A percentile compares a stretch with the other conserved stretches of the same genome.
Evolutionary conservation across 2,797 vertebrate species (phyloP).

Genomic region (Sebastolobus alascanus): DNA sequence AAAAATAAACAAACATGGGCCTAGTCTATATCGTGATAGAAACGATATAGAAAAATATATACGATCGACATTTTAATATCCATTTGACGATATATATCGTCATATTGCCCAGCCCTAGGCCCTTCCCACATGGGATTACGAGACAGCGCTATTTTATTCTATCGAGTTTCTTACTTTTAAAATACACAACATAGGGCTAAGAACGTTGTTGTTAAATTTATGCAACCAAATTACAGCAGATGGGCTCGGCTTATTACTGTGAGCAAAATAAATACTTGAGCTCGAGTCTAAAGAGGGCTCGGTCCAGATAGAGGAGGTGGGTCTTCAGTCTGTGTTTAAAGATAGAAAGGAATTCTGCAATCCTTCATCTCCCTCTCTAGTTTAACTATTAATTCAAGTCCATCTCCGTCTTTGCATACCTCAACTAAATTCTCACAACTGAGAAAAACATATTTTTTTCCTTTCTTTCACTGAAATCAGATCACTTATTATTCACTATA

Average conservation of each 20-base stretch:
- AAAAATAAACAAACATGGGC: too few relatives aligned
- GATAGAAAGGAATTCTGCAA: background rate
- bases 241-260: background rate
- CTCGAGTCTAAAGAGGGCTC: background rate
- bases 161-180: background rate
- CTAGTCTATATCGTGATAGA: too few relatives aligned
- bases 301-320: background rate
- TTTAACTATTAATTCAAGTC: background rate
- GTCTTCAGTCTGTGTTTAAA: background rate
- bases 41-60: too few relatives aligned
- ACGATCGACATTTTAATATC: too few relatives aligned
- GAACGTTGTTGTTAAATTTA: background rate
- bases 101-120: too few relatives aligned
- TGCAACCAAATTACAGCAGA: slow-evolving; percentile 4
- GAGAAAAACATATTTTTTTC: background rate
- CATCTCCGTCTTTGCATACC: background rate
- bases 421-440: background rate
- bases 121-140: background rate
- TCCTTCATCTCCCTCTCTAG: background rate
- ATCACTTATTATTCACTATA: background rate
- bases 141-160: background rate
- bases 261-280: background rate
- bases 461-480: slow-evolving; percentile 1
- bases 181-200: background rate
- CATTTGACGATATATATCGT: too few relatives aligned